Evolutionary conservation across 1,140 invertebrate genomes (phyloP), one percentile per base, ranked within the genome.

Genomic region (Gryllus bimaculatus): DNA sequence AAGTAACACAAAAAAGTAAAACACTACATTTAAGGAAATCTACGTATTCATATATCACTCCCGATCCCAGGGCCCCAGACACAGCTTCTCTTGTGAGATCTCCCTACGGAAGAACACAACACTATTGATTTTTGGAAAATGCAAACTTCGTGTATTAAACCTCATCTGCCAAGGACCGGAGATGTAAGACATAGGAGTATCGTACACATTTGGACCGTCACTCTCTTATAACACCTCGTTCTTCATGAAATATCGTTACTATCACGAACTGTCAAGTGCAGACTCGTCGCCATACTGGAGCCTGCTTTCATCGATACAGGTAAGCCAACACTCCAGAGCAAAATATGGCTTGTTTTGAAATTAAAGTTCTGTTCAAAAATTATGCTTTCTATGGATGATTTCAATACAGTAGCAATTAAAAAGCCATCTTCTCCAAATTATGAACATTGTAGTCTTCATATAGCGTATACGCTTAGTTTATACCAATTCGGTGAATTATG

Each of bases 201-300:
- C 10, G 18, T 66, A 66, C 18, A 66, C 54, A 66, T 66, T 66
- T 66, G 54, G 10, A 66, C 18, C 18, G 54, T 13, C 54, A 13
- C 10, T 13, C 54, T 13, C 10, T 66, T 13, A 18, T 18, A 66
- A 66, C 54, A 66, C 54, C 54, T 18, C 18, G 54, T 66, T 66
- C 18, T 66, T 66, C 54, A 66, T 10, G 10, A 66, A 3, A 13
- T 13, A 66, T 18, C 54, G 18, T 13, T 10, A 66, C 54, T 10
- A 66, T 66, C n/a, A 21, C 12, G 66, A 78, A 74, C 78, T 78
- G 78, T 78, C 78, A 78, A 78, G 73, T 66, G 7, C 18, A 74
- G 49, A 7, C 13, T 66, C 12, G 54, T 49, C 26, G 78, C 78
- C 78, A 78, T 78, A 47, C 47, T 73, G 18, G 47, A 39, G 8